A percentile compares a stretch with the other conserved stretches of the same genome.
Conservation (phyloP, 2,113 vertebrate species). For the Trichomycterus rosablanca region DNA sequence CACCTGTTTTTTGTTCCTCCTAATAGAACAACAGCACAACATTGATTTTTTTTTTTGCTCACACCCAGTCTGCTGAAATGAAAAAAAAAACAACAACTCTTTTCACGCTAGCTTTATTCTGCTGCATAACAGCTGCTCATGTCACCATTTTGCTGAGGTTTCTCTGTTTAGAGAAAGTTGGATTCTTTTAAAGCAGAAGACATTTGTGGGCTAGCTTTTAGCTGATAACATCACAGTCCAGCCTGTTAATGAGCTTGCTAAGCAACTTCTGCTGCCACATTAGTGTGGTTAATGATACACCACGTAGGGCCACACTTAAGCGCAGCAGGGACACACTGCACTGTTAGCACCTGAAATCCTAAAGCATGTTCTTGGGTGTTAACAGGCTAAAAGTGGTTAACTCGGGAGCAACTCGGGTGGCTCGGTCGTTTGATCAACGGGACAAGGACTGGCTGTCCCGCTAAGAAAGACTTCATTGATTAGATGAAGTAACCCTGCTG, state of each 20-base stretch:
- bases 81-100: neutral
- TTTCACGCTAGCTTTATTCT: neutral
- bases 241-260: conserved; percentile 35
- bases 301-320: conserved; percentile 24
- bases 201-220: neutral
- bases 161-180: conserved; percentile 12
- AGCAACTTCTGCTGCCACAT: conserved; percentile 9
- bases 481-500: conserved; percentile 29
- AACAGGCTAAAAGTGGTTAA: no score
- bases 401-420: no score
- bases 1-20: conserved; percentile 28
- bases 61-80: neutral
- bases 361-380: no score
- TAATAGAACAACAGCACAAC: conserved; percentile 11
- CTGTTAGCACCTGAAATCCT: no score
- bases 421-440: neutral
- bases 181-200: neutral
- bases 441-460: neutral
- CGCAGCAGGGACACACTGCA: conserved; percentile 11
- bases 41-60: neutral
- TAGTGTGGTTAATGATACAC: conserved; percentile 31
- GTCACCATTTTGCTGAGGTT: neutral
- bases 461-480: conserved; percentile 36
- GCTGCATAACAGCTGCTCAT: conserved; percentile 15
- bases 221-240: neutral